A percentile compares a stretch with the other conserved stretches of the same genome.
These are phyloP conservation scores for Siphonodentalium dalli DNA, from an alignment of 2,888 invertebrate genomes.

Conservation along the genomic window DNA sequence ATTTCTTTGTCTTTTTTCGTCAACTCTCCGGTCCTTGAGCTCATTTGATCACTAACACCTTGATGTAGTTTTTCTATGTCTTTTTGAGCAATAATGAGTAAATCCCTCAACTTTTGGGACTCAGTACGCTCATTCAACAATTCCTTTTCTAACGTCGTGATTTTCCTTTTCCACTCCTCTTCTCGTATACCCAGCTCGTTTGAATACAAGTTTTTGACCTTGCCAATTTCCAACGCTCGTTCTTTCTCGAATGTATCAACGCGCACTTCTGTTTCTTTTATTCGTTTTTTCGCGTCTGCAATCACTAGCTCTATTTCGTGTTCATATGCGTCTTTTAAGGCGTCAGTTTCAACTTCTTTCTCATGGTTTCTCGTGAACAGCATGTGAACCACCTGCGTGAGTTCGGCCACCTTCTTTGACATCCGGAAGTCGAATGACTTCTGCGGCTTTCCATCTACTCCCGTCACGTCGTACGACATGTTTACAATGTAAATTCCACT, in stretches of 20 bases:
- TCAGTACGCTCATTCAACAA: constrained; percentile 52
- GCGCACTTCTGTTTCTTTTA: constrained; percentile 38
- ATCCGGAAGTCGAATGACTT: constrained; percentile 61
- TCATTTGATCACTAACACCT: constrained; percentile 40
- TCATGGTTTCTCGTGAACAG: constrained; percentile 63
- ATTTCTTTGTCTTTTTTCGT: constrained; percentile 42
- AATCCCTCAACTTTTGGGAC: constrained; percentile 52
- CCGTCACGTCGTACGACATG: too few species aligned
- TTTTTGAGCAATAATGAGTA: constrained; percentile 55
- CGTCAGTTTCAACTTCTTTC: constrained; percentile 61
- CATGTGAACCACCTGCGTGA: constrained; percentile 64
- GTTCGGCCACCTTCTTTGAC: constrained; percentile 63
- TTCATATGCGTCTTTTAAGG: constrained; percentile 58
- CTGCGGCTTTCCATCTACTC: constrained; percentile 42
- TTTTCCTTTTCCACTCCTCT: constrained; percentile 43
- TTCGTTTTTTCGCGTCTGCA: constrained; percentile 46
- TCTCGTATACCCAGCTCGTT: constrained; percentile 25
- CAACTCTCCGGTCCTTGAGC: constrained; percentile 45
- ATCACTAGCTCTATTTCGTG: constrained; percentile 50
- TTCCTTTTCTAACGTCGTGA: constrained; percentile 40
- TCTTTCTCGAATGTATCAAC: constrained; percentile 35
- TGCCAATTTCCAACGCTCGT: constrained; percentile 34
- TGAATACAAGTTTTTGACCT: neutral
- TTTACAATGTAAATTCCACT: too few species aligned
- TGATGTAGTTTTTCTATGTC: constrained; percentile 56